phyloP scores from a whole-genome alignment of 2,888 invertebrate species.

The Maniola hyperantus region DNA sequence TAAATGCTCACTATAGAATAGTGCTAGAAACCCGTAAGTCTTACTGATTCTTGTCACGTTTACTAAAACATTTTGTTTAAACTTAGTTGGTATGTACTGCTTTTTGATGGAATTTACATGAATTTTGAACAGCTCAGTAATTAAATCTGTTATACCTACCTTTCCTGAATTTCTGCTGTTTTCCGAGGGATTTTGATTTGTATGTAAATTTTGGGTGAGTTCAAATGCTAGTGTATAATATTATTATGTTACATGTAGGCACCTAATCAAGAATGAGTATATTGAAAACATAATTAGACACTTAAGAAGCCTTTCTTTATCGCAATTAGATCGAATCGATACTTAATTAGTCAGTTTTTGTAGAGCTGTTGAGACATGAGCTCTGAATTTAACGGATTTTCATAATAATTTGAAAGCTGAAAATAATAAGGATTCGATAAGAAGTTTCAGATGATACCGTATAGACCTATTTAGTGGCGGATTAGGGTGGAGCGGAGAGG shows the following conservation, averaged over 20 bases:
- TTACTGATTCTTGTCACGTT: background rate
- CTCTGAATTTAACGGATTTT: too few species aligned
- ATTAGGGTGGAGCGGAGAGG: too few species aligned
- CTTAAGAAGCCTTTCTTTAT: too few species aligned
- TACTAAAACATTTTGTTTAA: background rate
- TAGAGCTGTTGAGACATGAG: too few species aligned
- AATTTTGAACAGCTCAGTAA: conserved; percentile 7
- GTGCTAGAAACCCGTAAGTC: background rate
- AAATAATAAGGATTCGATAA: background rate
- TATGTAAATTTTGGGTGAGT: conserved; percentile 5
- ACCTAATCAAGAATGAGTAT: background rate
- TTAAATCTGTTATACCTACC: background rate
- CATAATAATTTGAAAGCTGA: too few species aligned
- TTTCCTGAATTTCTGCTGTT: conserved; percentile 8
- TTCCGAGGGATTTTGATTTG: conserved; percentile 5
- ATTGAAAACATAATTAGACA: background rate
- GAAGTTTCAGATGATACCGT: background rate
- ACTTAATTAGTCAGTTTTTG: too few species aligned
- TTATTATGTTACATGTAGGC: background rate
- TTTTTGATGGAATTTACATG: conserved; percentile 4
- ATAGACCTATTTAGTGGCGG: too few species aligned
- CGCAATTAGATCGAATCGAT: too few species aligned
- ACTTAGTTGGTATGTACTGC: background rate
- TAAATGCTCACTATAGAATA: too few species aligned
- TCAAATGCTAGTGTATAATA: background rate